These are phyloP conservation scores for Eleginops maclovinus DNA, from an alignment of 2,113 vertebrate genomes.

Conservation along the genomic window DNA sequence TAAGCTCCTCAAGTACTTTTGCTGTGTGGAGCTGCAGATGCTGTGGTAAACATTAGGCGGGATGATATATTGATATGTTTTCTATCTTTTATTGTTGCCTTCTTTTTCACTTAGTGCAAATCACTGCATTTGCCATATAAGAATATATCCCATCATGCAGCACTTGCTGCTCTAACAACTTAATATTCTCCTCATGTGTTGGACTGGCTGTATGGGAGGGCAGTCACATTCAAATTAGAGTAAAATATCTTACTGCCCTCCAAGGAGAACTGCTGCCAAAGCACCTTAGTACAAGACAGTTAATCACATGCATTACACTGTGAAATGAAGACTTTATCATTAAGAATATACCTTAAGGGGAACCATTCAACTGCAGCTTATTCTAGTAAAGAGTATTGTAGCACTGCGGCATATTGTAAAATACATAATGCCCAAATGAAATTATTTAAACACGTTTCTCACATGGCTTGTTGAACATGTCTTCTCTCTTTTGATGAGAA, in stretches of 20 bases:
- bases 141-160: constrained; percentile 23
- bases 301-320: constrained; percentile 51
- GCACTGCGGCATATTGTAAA: constrained; percentile 8
- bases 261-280: constrained; percentile 43
- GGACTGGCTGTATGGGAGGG: not conserved
- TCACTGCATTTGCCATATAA: constrained; percentile 23
- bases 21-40: constrained; percentile 35
- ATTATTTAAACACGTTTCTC: not conserved
- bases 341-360: not conserved
- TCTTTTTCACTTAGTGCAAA: constrained; percentile 16
- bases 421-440: not conserved
- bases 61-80: constrained; percentile 11
- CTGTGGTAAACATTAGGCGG: constrained; percentile 18
- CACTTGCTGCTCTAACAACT: constrained; percentile 26
- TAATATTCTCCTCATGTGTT: constrained; percentile 26
- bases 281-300: constrained; percentile 26
- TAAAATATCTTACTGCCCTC: constrained; percentile 34
- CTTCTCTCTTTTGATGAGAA: not conserved
- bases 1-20: constrained; percentile 44
- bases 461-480: not conserved
- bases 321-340: constrained; percentile 19
- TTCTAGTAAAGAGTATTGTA: not conserved
- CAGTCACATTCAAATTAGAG: constrained; percentile 32
- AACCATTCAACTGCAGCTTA: constrained; percentile 3
- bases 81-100: not conserved